Conservation (phyloP, 1,140 invertebrate genomes). For the Papilio polyxenes region DNA sequence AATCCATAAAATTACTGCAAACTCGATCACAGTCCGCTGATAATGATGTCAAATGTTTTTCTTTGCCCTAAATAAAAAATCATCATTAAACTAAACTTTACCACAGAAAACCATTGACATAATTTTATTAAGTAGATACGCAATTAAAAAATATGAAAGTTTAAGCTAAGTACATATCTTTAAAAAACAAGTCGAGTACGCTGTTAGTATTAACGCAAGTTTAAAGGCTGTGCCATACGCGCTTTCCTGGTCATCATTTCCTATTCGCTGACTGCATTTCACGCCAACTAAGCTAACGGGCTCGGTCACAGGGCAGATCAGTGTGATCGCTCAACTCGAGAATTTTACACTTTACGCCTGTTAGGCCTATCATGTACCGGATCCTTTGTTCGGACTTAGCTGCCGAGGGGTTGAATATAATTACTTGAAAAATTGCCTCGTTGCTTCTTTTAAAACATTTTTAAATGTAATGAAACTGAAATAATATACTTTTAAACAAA, state of each 20-base stretch:
- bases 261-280: constrained; percentile 59
- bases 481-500: background rate
- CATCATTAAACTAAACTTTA: background rate
- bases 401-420: constrained; percentile 38
- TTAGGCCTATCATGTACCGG: constrained; percentile 63
- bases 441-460: background rate
- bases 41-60: background rate
- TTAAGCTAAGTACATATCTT: background rate
- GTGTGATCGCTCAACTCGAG: constrained; percentile 54
- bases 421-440: constrained; percentile 33
- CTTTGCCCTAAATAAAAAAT: background rate
- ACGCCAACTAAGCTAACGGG: constrained; percentile 50
- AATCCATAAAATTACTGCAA: background rate
- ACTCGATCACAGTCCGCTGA: background rate
- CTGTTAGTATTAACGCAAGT: constrained; percentile 25
- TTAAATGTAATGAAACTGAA: constrained; percentile 38
- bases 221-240: constrained; percentile 34
- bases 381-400: constrained; percentile 62
- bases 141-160: constrained; percentile 13
- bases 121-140: background rate
- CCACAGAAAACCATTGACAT: background rate
- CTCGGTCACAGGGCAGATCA: constrained; percentile 36
- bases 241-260: constrained; percentile 59
- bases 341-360: constrained; percentile 69
- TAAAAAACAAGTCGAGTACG: constrained; percentile 2